phyloP scores from a whole-genome alignment of 2,888 invertebrate genomes.

The Panopea generosa region DNA sequence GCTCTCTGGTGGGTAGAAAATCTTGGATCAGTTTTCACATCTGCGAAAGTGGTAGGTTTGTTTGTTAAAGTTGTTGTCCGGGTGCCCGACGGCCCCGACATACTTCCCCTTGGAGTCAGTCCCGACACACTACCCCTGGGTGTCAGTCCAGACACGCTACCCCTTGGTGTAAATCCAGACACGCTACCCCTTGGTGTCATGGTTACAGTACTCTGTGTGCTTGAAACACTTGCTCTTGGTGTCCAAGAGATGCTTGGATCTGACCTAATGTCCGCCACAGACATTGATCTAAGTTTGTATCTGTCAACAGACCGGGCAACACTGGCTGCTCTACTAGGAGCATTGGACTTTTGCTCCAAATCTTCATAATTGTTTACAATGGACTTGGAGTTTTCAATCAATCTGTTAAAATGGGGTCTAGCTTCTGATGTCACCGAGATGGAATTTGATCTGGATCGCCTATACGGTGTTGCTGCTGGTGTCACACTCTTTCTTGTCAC shows the following conservation, averaged over 20 bases:
- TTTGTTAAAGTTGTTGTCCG: neutral
- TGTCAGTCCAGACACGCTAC: neutral
- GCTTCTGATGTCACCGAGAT: slow-evolving; percentile 37
- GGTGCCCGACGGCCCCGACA: neutral
- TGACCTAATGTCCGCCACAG: slow-evolving; percentile 9
- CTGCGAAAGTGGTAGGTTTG: neutral
- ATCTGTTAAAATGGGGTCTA: slow-evolving; percentile 28
- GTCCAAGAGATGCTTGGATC: slow-evolving; percentile 7
- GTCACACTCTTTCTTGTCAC: slow-evolving; percentile 5
- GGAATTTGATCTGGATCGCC: slow-evolving; percentile 47
- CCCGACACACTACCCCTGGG: neutral
- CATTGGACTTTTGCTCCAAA: slow-evolving; percentile 21
- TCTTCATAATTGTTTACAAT: slow-evolving; percentile 32
- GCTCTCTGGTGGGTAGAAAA: slow-evolving; percentile 26
- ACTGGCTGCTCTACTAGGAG: neutral
- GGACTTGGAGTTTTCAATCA: slow-evolving; percentile 49
- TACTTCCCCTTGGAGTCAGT: neutral
- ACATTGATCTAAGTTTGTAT: neutral
- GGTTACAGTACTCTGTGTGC: neutral
- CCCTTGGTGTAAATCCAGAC: neutral
- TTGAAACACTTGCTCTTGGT: slow-evolving; percentile 14
- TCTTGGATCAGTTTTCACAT: slow-evolving; percentile 34
- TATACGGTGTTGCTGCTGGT: neutral
- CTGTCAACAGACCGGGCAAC: neutral
- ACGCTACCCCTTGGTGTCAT: neutral